Evolutionary conservation across 2,888 invertebrate genomes (phyloP).

Genomic region (Xanthia togata): DNA sequence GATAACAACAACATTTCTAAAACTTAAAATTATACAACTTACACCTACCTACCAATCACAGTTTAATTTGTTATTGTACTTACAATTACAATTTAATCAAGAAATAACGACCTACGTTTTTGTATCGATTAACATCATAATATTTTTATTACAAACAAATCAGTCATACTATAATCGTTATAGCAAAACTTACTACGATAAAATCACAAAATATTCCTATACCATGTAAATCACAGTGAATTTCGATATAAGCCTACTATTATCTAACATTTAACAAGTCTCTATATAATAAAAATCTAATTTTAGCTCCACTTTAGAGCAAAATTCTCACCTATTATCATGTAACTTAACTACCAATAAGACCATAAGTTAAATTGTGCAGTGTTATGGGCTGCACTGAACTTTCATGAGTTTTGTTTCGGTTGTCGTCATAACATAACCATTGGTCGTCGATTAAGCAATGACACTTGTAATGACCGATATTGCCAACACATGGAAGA

Average conservation of each 20-base stretch:
- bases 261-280: constrained; percentile 46
- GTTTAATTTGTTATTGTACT: constrained; percentile 45
- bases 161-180: constrained; percentile 45
- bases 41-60: constrained; percentile 48
- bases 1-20: constrained; percentile 47
- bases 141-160: constrained; percentile 45
- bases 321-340: constrained; percentile 43
- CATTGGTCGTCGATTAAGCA: constrained; percentile 40
- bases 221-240: constrained; percentile 44
- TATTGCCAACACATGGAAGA: constrained; percentile 41
- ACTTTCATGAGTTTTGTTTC: constrained; percentile 39
- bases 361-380: constrained; percentile 43
- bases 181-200: constrained; percentile 44
- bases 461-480: constrained; percentile 41
- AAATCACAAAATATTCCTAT: constrained; percentile 45
- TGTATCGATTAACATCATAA: constrained; percentile 44
- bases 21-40: constrained; percentile 48
- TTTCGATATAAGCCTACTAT: constrained; percentile 42
- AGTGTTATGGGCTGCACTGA: constrained; percentile 42
- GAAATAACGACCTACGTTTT: constrained; percentile 45
- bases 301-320: constrained; percentile 42
- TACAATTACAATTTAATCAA: constrained; percentile 44
- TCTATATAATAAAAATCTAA: constrained; percentile 43
- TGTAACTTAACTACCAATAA: constrained; percentile 44
- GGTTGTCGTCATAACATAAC: constrained; percentile 41